These are phyloP conservation scores for Falco berigora DNA, from an alignment of 2,797 vertebrate genomes.

Conservation along the genomic window DNA sequence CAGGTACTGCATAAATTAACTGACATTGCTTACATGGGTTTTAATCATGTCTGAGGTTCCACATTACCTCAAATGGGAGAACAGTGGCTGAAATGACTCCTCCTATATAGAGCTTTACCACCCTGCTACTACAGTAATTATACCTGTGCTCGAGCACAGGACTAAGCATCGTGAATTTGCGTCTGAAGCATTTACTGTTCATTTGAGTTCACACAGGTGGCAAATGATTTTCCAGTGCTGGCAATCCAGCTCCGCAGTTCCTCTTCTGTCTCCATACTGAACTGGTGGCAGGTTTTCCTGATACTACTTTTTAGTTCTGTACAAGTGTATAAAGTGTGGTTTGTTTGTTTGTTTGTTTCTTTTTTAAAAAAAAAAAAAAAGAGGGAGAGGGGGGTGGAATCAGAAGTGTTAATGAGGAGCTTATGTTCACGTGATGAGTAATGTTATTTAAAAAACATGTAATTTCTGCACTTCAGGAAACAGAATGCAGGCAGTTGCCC, in stretches of 20 bases:
- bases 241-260: background rate
- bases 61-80: background rate
- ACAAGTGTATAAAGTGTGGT: background rate
- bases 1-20: background rate
- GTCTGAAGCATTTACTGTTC: background rate
- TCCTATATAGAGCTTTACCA: background rate
- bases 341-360: too few relatives aligned
- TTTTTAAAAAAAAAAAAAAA: background rate
- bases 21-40: background rate
- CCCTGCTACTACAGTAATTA: background rate
- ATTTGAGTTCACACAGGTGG: background rate
- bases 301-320: background rate
- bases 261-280: fast-evolving
- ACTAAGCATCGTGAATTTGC: background rate
- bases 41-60: background rate
- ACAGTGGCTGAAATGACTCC: background rate
- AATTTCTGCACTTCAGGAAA: background rate
- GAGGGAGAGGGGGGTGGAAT: too few relatives aligned
- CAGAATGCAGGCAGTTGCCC: background rate
- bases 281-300: background rate
- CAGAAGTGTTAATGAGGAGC: background rate
- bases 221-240: background rate
- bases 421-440: background rate
- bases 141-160: background rate
- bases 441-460: background rate